A percentile compares a stretch with the other conserved stretches of the same genome.
phyloP scores from a whole-genome alignment of 53 echinoderm and acorn worm species.

The Patiria pectinifera region DNA sequence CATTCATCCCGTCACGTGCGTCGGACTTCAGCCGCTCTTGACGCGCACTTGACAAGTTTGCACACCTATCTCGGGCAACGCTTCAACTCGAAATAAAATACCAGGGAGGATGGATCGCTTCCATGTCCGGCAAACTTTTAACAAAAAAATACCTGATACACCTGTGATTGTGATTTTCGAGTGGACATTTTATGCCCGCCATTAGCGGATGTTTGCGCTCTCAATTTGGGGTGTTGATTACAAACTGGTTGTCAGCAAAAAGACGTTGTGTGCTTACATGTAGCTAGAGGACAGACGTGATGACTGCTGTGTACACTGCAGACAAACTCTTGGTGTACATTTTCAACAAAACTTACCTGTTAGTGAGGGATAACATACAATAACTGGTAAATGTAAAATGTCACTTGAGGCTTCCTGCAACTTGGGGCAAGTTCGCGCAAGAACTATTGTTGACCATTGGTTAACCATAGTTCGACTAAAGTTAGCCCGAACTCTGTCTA shows the following conservation, averaged over 20 bases:
- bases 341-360: too few species aligned
- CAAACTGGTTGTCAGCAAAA: background rate
- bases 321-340: background rate
- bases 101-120: conserved; percentile 4
- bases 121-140: background rate
- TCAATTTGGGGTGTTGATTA: conserved; percentile 22
- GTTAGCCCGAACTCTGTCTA: too few species aligned
- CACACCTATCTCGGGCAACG: background rate
- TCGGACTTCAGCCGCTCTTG: conserved; percentile 10
- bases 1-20: conserved; percentile 37
- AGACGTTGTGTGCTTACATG: background rate
- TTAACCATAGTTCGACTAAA: too few species aligned
- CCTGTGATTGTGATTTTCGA: conserved; percentile 18
- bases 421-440: too few species aligned
- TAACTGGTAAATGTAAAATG: too few species aligned
- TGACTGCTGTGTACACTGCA: background rate
- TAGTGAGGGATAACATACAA: too few species aligned
- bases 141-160: conserved; percentile 21
- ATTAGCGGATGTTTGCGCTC: conserved; percentile 31
- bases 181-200: conserved; percentile 29
- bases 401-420: too few species aligned
- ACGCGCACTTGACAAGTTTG: conserved; percentile 20
- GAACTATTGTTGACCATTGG: too few species aligned
- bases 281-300: background rate
- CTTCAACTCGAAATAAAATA: background rate